phyloP scores from a whole-genome alignment of 1,140 invertebrate species.

The Maconellicoccus hirsutus region DNA sequence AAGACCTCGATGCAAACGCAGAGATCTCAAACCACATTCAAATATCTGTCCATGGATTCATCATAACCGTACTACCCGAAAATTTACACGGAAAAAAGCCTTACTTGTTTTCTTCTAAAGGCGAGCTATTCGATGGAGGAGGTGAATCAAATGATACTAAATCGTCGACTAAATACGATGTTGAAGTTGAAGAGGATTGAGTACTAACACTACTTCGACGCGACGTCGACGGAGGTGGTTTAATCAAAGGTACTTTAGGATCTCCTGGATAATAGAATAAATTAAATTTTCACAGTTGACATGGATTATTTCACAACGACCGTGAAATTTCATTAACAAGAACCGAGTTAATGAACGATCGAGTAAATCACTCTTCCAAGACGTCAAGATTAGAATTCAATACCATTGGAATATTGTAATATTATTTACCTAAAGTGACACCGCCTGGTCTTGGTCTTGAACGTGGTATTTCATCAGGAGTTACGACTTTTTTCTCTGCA shows the following conservation, averaged over 20 bases:
- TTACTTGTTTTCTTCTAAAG: neutral
- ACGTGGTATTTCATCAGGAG: constrained; percentile 26
- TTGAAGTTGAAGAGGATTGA: constrained; percentile 17
- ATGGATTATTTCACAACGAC: neutral
- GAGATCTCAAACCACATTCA: constrained; percentile 26
- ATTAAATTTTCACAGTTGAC: constrained; percentile 1
- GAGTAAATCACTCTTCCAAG: neutral
- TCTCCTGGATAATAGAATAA: constrained; percentile 25
- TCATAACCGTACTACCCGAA: constrained; percentile 20
- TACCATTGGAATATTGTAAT: constrained; percentile 4
- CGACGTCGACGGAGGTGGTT: constrained; percentile 29
- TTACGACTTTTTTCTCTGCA: constrained; percentile 21
- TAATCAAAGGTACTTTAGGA: constrained; percentile 27
- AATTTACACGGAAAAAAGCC: neutral
- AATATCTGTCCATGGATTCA: constrained; percentile 28
- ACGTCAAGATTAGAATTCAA: too few relatives aligned
- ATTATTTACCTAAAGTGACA: constrained; percentile 34
- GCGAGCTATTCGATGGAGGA: neutral
- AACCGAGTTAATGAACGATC: neutral
- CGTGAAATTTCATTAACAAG: neutral
- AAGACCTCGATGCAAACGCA: constrained; percentile 10
- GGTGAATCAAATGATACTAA: constrained; percentile 25
- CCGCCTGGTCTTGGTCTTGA: constrained; percentile 42
- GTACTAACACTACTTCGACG: constrained; percentile 27
- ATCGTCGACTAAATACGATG: constrained; percentile 24